Base-by-base conservation (phyloP, 2,888 invertebrate species). In the Dimorphilus gyrociliatus region DNA sequence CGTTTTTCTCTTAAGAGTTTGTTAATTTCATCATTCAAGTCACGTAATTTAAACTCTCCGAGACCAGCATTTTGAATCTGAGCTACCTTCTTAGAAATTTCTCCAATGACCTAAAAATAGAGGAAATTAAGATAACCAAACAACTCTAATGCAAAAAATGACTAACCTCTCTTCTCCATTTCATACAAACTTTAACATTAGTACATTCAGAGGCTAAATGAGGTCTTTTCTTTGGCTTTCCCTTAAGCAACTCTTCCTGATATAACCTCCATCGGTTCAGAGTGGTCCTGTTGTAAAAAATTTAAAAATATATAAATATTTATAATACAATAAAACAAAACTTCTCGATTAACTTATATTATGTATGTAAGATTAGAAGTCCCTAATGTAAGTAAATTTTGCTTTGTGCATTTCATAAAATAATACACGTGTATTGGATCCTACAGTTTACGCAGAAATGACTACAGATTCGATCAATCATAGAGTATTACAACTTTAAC, bases 11-110 rank as follows among this genome's bases (percentile, higher is more conserved):
- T 69, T 36, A 99, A 69, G 40, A 94, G 61, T 64, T 97, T 94
- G 64, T 99, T 99, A 45, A 99, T 99, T 64, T 99, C 94, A 65
- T 99, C 97, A 60, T 99, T 99, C 15, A 99, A 67, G 59, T 99
- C 97, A 12, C 97, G 72, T 40, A 99, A 82, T 16, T 92, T 75
- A 60, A 92, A 99, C 65, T 99, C 97, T 3, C 97, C 97, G n/a
- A 97, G 70, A 34, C 97, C 97, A 42, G 97, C 81, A 66, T 94
- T 94, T 61, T 99, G 97, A 57, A 99, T 99, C 64, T 92, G 88
- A 2, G 94, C 82, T 0, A 99, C 94, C 69, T 97, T 99, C 55
- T 88, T 82, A 0, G 94, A 86, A 24, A 97, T 80, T 65, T 99
- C 97, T 33, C 90, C 70, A 33, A 97, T 84, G 36, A 99, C 88